phyloP scores from a whole-genome alignment of 2,888 invertebrate species.

The Zygaena filipendulae region DNA sequence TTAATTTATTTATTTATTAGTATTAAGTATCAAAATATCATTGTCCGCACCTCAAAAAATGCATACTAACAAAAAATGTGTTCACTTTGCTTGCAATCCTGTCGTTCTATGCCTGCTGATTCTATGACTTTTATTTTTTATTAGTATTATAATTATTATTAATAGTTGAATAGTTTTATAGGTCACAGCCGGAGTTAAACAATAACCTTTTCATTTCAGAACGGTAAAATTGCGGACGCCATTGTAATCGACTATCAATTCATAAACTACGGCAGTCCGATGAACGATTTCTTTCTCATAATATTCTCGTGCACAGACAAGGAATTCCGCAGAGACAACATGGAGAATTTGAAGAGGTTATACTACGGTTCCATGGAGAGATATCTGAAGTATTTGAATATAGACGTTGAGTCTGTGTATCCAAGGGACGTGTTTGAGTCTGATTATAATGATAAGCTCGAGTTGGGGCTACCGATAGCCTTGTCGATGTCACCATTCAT shows the following conservation, averaged over 20 bases:
- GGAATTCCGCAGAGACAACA: slow-evolving; percentile 9
- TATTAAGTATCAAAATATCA: too few species aligned
- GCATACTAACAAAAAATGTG: too few species aligned
- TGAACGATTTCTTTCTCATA: slow-evolving; percentile 11
- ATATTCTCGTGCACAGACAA: slow-evolving; percentile 11
- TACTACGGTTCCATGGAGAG: slow-evolving; percentile 9
- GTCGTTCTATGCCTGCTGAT: too few species aligned
- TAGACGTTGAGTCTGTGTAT: slow-evolving; percentile 13
- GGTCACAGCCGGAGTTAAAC: too few species aligned
- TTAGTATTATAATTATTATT: too few species aligned
- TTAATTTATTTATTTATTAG: too few species aligned
- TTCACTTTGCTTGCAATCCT: too few species aligned
- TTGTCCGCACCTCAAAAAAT: too few species aligned
- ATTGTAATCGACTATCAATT: slow-evolving; percentile 12
- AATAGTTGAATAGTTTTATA: too few species aligned
- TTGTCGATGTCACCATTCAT: slow-evolving; percentile 14
- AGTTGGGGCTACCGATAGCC: slow-evolving; percentile 16
- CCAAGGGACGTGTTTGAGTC: slow-evolving; percentile 18
- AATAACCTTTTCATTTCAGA: slow-evolving; percentile 7
- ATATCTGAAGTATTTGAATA: slow-evolving; percentile 11
- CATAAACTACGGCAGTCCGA: slow-evolving; percentile 9
- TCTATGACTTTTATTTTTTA: too few species aligned
- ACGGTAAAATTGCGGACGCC: slow-evolving; percentile 2
- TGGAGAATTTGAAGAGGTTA: slow-evolving; percentile 9
- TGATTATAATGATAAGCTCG: slow-evolving; percentile 15